Evolutionary conservation across 1,140 invertebrate genomes (phyloP), one percentile per base, ranked within the genome.

Genomic region (Tetragonula clypearis): DNA sequence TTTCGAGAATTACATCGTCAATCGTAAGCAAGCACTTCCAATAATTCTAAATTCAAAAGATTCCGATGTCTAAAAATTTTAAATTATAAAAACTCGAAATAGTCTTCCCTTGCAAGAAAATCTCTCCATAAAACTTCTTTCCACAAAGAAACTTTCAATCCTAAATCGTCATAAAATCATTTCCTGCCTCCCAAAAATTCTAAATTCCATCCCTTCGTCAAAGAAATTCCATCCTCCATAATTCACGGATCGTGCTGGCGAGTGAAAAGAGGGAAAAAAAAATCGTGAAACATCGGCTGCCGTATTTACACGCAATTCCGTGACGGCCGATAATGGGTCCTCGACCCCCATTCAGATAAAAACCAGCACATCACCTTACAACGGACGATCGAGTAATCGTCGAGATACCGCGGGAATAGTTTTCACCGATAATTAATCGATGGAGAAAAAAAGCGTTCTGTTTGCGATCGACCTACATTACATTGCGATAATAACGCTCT

Each of bases 371-470:
- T 71, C 72, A 85, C 71, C 79, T 83, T 66, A 58, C 72, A 58
- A n/a, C 56, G 68, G 26, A 49, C 77, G 72, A 82, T 53, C 79
- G 65, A 68, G 68, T 71, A 79, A 88, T 85, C 87, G 74, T 30
- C 65, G 62, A 82, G 89, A 90, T 88, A 90, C 75, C 86, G 80
- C 17, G 68, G 75, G 88, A 82, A 90, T 75, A 90, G 84, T 90
- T 86, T 90, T 86, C 89, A 83, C 62, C 85, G 89, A 90, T 90
- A 90, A 90, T 90, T 90, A 88, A 90, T 90, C 89, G 89, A 90
- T 90, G 76, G 30, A 88, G 17, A 30, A 21, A 90, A 90, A 82
- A 73, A 71, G 49, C 77, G 66, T 75, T 86, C 79, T 90, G 89
- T 90, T 90, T 90, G 84, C 87, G 56, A 53, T 82, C 78, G 89